phyloP scores from a whole-genome alignment of 2,113 vertebrate genomes.

The Gnathonemus longibarbis region DNA sequence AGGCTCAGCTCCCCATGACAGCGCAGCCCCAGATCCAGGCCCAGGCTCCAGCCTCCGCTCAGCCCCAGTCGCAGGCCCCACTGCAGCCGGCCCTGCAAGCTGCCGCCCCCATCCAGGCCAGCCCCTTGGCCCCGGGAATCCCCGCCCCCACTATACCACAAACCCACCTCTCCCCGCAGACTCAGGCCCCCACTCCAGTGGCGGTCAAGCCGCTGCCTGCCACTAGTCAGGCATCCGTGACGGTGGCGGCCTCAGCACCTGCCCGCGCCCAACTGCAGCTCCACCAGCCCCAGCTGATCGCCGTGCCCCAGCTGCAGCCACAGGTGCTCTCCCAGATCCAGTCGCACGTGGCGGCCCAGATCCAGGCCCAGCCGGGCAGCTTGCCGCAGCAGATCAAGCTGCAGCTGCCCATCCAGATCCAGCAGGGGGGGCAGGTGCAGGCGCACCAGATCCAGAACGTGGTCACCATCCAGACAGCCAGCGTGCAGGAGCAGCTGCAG shows the following conservation, averaged over 20 bases:
- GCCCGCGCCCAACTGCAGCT: conserved; percentile 64
- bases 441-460: conserved; percentile 84
- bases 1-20: conserved; percentile 44
- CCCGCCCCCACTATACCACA: conserved; percentile 54
- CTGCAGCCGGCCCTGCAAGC: conserved; percentile 59
- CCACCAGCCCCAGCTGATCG: conserved; percentile 71
- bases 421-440: conserved; percentile 66
- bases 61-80: conserved; percentile 39
- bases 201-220: conserved; percentile 61
- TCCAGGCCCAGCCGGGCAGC: conserved; percentile 69
- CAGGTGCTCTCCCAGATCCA: conserved; percentile 83
- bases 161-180: conserved; percentile 60
- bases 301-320: conserved; percentile 79
- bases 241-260: conserved; percentile 60
- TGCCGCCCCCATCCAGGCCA: conserved; percentile 55
- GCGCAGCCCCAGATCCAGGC: conserved; percentile 50
- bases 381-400: conserved; percentile 83
- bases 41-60: conserved; percentile 32
- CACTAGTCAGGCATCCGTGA: conserved; percentile 58
- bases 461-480: conserved; percentile 84
- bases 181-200: conserved; percentile 43
- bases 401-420: conserved; percentile 82
- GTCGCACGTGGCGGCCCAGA: conserved; percentile 59
- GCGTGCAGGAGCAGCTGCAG: conserved; percentile 86
- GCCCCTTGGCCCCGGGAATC: conserved; percentile 42